Base-by-base conservation (phyloP, 2,797 vertebrate genomes). In the Neosalanx taihuensis region DNA sequence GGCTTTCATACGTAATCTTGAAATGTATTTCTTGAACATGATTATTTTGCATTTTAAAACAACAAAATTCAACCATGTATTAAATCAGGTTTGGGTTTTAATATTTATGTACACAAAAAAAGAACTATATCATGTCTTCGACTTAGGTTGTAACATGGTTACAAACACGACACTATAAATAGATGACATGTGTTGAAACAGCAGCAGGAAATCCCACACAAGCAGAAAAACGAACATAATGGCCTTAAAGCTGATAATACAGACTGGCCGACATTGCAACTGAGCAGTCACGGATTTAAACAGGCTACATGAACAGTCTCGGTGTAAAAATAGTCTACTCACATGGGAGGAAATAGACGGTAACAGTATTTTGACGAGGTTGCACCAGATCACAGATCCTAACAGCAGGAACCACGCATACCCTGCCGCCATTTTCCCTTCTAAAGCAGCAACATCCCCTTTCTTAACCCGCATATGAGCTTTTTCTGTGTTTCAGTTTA, bases 341-440 rank as follows among this genome's bases (percentile, higher is more conserved):
- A 94, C 93, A 68, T 91, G 72, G 64, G 89, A 87, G 69, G 92
- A 89, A 72, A 92, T 85, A 49, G 87, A 87, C 49, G 90, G 90
- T 70, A 90, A 84, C 33, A 92, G 80, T 81, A 89, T 91, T 83
- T 92, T 86, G 73, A 92, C 81, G 7, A 91, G 86, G 76, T 86
- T 91, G 87, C 93, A 94, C 63, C 92, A 75, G 71, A 92, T 87
- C 66, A 92, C 91, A 5, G 90, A 87, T 78, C 85, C 76, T 5
- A 91, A 83, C 68, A 93, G 90, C 69, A 93, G 79, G 79, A 91
- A 79, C 91, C 92, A 89, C 61, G 92, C 91, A 73, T 86, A 85
- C 76, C 84, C 87, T 79, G 94, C 94, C 87, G 93, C 92, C 94
- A 94, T 93, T 86, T 92, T 92, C 78, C 75, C 68, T 59, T 15